phyloP scores from a whole-genome alignment of 1,140 invertebrate genomes.

The Acromyrmex heyeri region DNA sequence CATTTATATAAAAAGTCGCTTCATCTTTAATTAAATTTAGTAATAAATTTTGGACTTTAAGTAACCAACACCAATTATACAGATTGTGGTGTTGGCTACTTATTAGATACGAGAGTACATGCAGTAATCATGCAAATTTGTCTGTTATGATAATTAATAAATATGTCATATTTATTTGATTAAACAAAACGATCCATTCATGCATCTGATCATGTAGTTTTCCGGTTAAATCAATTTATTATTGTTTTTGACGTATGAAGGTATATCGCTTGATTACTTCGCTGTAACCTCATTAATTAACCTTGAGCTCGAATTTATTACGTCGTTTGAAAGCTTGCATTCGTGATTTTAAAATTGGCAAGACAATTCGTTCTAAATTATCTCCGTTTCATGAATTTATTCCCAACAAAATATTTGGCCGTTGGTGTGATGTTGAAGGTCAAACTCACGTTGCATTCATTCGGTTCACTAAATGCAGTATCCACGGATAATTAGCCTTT shows the following conservation, averaged over 20 bases:
- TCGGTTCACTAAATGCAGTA: constrained; percentile 87
- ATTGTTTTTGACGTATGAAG: not conserved
- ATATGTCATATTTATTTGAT: constrained; percentile 9
- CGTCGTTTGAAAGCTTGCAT: constrained; percentile 4
- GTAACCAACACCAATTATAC: not conserved
- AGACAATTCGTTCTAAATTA: constrained; percentile 11
- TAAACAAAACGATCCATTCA: not conserved
- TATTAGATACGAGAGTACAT: not conserved
- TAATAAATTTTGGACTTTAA: not conserved
- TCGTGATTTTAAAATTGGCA: not conserved
- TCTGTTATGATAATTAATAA: not conserved
- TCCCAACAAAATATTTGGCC: not conserved
- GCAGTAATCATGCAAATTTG: not conserved
- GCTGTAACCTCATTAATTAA: constrained; percentile 2
- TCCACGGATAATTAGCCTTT: constrained; percentile 89
- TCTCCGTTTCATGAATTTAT: not conserved
- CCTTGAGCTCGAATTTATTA: constrained; percentile 39
- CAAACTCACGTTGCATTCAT: constrained; percentile 87
- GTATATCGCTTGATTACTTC: constrained; percentile 1
- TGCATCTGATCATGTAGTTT: not conserved
- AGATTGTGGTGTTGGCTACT: no score
- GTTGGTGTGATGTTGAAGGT: not conserved
- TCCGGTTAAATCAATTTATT: constrained; percentile 8
- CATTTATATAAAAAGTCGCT: not conserved
- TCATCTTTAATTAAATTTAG: not conserved